Conservation (phyloP, 1,140 invertebrate genomes). For the Drosophila sechellia region DNA sequence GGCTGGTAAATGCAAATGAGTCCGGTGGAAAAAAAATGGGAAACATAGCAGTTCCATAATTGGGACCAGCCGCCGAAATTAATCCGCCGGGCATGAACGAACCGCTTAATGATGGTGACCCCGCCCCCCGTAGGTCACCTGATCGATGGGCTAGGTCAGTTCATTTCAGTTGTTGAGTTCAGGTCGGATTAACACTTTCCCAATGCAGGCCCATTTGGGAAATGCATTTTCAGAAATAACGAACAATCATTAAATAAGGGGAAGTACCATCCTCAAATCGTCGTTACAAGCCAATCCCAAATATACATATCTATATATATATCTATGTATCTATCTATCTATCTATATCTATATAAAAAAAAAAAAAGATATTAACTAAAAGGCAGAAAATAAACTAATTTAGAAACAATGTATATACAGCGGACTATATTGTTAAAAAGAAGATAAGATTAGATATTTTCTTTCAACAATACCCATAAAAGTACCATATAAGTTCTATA, state of each 20-base stretch:
- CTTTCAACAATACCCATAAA: too few relatives aligned
- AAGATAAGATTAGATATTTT: too few relatives aligned
- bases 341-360: too few relatives aligned
- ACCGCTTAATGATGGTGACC: conserved; percentile 24
- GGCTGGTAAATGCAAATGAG: conserved; percentile 36
- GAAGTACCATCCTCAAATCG: background rate
- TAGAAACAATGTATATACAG: too few relatives aligned
- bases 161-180: background rate
- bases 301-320: too few relatives aligned
- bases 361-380: too few relatives aligned
- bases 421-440: too few relatives aligned
- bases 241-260: background rate
- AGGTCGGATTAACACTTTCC: conserved; percentile 1
- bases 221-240: background rate
- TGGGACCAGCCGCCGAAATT: conserved; percentile 41
- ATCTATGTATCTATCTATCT: too few relatives aligned
- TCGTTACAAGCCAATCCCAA: too few relatives aligned
- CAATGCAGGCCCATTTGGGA: background rate
- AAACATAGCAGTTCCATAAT: conserved; percentile 54
- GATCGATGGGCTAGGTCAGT: conserved; percentile 35
- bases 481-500: too few relatives aligned
- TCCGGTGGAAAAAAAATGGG: conserved; percentile 43
- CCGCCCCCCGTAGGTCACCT: background rate
- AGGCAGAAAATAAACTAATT: too few relatives aligned
- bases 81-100: conserved; percentile 34